A percentile compares a stretch with the other conserved stretches of the same genome.
Conservation (phyloP, 2,113 vertebrate genomes). For the Lophius piscatorius region DNA sequence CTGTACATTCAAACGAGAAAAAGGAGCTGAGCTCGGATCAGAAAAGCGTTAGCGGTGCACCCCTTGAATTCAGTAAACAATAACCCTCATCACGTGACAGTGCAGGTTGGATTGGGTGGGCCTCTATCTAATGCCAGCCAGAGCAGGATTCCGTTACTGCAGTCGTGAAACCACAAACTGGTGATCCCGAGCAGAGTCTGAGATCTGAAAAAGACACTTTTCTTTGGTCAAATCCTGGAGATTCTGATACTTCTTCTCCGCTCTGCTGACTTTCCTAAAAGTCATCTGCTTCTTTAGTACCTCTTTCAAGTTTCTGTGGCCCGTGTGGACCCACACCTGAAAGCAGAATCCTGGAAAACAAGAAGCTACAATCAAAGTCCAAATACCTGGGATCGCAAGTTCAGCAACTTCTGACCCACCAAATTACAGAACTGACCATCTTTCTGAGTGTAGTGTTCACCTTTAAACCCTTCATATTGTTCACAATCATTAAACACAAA, state of each 20-base stretch:
- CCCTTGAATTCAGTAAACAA: constrained; percentile 81
- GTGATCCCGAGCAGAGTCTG: constrained; percentile 27
- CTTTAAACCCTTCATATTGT: constrained; percentile 50
- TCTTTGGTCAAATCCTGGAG: too few species aligned
- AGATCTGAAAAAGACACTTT: constrained; percentile 50
- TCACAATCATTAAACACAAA: constrained; percentile 41
- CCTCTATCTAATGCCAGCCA: constrained; percentile 17
- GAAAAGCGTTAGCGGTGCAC: constrained; percentile 81
- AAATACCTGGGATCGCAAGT: constrained; percentile 22
- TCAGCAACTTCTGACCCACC: constrained; percentile 25
- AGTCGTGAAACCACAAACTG: background rate
- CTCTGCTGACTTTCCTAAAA: too few species aligned
- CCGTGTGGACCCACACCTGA: constrained; percentile 26
- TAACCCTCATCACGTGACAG: constrained; percentile 75
- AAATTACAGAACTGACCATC: constrained; percentile 21
- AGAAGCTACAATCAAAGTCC: constrained; percentile 43
- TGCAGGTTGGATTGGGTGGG: constrained; percentile 57
- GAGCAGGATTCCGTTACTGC: constrained; percentile 16
- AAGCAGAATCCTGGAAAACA: constrained; percentile 39
- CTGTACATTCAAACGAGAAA: constrained; percentile 85
- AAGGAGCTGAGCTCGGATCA: constrained; percentile 74
- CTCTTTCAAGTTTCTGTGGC: constrained; percentile 51
- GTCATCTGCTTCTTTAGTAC: constrained; percentile 42
- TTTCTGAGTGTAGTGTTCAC: constrained; percentile 58
- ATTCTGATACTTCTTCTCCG: too few species aligned